Percentiles rank a stretch among this genome's conserved stretches.
phyloP scores from a whole-genome alignment of 2,888 invertebrate species.

The Cephonodes hylas region DNA sequence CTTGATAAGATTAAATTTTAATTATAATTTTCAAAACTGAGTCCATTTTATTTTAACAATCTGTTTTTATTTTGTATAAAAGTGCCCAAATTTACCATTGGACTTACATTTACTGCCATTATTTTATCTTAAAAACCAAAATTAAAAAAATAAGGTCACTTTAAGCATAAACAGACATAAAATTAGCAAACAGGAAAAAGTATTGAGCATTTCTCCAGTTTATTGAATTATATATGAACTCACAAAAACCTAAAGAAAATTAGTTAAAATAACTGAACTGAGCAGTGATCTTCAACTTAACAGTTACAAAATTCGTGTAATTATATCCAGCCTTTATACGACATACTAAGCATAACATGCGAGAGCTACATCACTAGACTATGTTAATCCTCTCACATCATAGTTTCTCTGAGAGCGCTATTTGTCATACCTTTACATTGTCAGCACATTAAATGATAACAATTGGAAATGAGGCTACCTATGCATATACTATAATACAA shows the following conservation, averaged over 20 bases:
- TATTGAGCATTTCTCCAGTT: not conserved
- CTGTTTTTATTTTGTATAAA: too few relatives aligned
- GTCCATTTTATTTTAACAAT: not conserved
- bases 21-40: not conserved
- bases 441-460: not conserved
- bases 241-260: not conserved
- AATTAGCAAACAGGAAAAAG: too few relatives aligned
- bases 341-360: not conserved
- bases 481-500: not conserved
- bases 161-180: too few relatives aligned
- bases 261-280: not conserved
- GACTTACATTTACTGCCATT: too few relatives aligned
- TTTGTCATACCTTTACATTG: not conserved
- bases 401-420: not conserved
- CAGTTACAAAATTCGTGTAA: not conserved
- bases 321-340: constrained; percentile 2
- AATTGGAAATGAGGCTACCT: not conserved
- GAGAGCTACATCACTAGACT: not conserved
- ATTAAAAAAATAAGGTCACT: too few relatives aligned
- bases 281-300: not conserved
- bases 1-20: not conserved
- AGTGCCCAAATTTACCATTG: too few relatives aligned
- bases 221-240: not conserved
- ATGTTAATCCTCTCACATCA: not conserved
- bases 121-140: too few relatives aligned